These are phyloP conservation scores for Eunapius fragilis DNA, from an alignment of 37 sponge, comb jelly and placozoan species.

Conservation along the genomic window DNA sequence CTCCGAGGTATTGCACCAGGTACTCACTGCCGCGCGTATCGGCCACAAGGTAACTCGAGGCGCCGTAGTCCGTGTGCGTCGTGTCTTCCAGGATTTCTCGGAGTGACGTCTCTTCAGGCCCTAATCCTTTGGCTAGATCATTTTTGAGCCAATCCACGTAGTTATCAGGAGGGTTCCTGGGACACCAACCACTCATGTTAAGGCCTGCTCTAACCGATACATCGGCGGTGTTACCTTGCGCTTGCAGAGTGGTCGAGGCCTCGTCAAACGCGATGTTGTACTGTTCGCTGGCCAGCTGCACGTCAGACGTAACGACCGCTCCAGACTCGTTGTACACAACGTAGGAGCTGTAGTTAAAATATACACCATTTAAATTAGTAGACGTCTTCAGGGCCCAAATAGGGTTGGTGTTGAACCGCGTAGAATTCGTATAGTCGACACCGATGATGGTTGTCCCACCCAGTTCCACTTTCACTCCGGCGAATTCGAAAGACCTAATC, in stretches of 20 bases:
- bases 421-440: neutral
- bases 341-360: neutral
- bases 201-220: neutral
- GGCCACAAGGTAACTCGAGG: neutral
- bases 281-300: neutral
- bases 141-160: neutral
- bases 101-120: neutral
- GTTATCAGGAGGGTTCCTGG: neutral
- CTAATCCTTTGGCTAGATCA: neutral
- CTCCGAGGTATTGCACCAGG: neutral
- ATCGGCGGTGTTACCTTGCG: neutral
- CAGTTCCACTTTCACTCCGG: constrained; percentile 24
- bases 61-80: neutral
- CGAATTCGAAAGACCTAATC: neutral
- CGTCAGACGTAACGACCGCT: neutral
- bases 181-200: neutral
- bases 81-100: neutral
- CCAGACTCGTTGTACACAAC: neutral
- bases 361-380: neutral
- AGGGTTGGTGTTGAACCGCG: neutral
- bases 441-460: constrained; percentile 27
- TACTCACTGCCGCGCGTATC: neutral
- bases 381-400: neutral
- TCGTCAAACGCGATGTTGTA: neutral
- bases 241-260: neutral